Conservation (phyloP, 2,888 invertebrate genomes). For the Drosophila barbarae region DNA sequence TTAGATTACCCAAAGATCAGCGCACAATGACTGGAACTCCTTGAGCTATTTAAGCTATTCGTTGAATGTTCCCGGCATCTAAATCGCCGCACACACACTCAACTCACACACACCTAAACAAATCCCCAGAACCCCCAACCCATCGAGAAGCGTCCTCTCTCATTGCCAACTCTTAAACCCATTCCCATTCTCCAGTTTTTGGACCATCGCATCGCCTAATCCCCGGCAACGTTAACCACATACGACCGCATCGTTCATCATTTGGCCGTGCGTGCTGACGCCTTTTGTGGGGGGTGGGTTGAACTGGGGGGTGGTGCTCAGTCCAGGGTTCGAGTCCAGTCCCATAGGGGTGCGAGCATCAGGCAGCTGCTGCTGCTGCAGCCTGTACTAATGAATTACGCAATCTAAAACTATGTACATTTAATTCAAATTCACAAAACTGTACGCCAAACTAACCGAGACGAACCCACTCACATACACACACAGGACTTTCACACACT, state of each 20-base stretch:
- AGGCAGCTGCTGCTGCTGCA: constrained; percentile 54
- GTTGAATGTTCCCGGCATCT: constrained; percentile 9
- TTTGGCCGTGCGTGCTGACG: constrained; percentile 60
- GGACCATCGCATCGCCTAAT: constrained; percentile 39
- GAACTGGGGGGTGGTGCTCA: background rate
- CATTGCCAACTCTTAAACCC: background rate
- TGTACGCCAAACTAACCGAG: constrained; percentile 71
- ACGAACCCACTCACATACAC: constrained; percentile 40
- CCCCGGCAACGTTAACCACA: constrained; percentile 68
- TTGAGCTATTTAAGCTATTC: constrained; percentile 38
- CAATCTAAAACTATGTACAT: constrained; percentile 78
- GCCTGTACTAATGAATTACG: constrained; percentile 78
- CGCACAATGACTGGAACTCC: constrained; percentile 15
- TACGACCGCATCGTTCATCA: constrained; percentile 78
- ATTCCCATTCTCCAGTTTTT: constrained; percentile 2
- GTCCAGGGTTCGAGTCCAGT: background rate
- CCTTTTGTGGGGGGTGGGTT: constrained; percentile 13
- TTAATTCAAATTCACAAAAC: constrained; percentile 77
- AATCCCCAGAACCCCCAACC: constrained; percentile 18
- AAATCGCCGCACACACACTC: background rate
- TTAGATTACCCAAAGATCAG: constrained; percentile 3
- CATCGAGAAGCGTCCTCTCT: constrained; percentile 14
- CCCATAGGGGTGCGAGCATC: constrained; percentile 32
- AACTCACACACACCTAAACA: constrained; percentile 15
- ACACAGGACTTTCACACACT: constrained; percentile 23